phyloP scores from a whole-genome alignment of 1,140 invertebrate genomes.

The Lasaia peninsularis region DNA sequence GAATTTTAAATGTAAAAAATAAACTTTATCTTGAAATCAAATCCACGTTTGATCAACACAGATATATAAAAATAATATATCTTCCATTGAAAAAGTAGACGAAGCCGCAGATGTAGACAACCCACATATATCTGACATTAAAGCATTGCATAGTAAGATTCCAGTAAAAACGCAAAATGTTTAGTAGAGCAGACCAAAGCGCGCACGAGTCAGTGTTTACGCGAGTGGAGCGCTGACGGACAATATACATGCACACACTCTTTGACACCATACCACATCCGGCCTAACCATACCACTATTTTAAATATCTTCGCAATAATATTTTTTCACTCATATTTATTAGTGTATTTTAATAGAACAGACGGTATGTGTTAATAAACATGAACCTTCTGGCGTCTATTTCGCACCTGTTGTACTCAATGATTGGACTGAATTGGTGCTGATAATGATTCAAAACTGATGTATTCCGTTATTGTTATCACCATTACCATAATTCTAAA shows the following conservation, averaged over 20 bases:
- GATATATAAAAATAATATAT: too few relatives aligned
- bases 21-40: too few relatives aligned
- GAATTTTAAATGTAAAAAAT: too few relatives aligned
- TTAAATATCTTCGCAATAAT: conserved; percentile 22
- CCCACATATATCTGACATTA: too few relatives aligned
- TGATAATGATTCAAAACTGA: not conserved
- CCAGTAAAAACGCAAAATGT: conserved; percentile 61
- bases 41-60: too few relatives aligned
- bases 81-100: too few relatives aligned
- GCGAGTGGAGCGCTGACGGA: conserved; percentile 61
- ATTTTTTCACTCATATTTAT: conserved; percentile 14
- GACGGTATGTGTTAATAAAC: not conserved
- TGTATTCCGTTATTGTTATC: too few relatives aligned
- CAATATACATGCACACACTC: conserved; percentile 50
- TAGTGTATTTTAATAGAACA: conserved; percentile 3
- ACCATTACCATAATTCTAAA: too few relatives aligned
- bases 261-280: conserved; percentile 56
- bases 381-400: not conserved
- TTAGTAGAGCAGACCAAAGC: conserved; percentile 32
- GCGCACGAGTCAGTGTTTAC: conserved; percentile 51
- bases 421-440: not conserved
- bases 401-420: not conserved
- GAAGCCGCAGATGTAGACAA: too few relatives aligned
- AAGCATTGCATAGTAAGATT: conserved; percentile 25
- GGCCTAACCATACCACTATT: conserved; percentile 37